Conservation (phyloP, 1,140 invertebrate genomes). For the Nylanderia fulva region DNA sequence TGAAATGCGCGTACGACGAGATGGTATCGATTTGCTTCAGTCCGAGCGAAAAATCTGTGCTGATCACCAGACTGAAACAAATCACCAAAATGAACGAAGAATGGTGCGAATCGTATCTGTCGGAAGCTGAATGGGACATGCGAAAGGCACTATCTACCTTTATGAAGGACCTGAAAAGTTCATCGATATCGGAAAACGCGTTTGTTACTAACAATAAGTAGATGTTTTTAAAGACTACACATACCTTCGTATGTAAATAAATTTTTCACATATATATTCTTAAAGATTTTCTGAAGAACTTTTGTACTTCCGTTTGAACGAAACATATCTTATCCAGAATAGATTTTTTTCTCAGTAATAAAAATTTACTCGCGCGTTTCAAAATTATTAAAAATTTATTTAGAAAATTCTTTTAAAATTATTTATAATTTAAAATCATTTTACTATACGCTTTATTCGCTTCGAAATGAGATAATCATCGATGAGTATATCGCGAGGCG, state of each 20-base stretch:
- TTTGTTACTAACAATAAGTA: conserved; percentile 43
- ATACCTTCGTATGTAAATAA: conserved; percentile 3
- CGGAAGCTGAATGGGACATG: conserved; percentile 77
- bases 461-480: conserved; percentile 4
- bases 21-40: conserved; percentile 71
- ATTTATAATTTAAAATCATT: no score
- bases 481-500: conserved; percentile 50
- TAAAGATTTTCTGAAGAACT: no score
- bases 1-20: conserved; percentile 18
- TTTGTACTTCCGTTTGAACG: no score
- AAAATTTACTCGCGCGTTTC: neutral
- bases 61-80: conserved; percentile 71
- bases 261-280: no score
- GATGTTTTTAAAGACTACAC: neutral
- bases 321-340: no score
- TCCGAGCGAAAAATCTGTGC: conserved; percentile 73
- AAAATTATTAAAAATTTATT: no score
- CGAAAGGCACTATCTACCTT: conserved; percentile 78
- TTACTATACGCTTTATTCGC: conserved; percentile 7
- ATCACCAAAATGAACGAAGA: conserved; percentile 76
- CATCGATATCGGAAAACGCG: conserved; percentile 69
- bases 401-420: no score
- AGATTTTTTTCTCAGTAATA: neutral
- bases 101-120: conserved; percentile 76
- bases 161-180: conserved; percentile 74